Base-by-base conservation (phyloP, 2,797 vertebrate genomes). In the Sarcophilus harrisii region DNA sequence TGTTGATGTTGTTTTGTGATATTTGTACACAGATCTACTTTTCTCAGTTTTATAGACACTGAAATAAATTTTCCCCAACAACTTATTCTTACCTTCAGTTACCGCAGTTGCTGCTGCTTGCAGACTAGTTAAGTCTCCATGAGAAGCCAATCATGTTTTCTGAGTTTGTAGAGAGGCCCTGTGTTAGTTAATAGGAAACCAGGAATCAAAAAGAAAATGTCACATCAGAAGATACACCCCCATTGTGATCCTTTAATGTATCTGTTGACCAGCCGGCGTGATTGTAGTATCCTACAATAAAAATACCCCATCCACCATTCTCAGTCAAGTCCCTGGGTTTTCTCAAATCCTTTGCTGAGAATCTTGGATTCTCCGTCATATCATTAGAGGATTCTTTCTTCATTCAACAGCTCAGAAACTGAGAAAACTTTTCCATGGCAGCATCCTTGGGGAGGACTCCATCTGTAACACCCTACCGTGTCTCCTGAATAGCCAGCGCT, bases 1-100 rank as follows among this genome's bases (percentile, higher is more conserved):
- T 98, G 98, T 99, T 98, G 99, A 99, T 99, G 99, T 99, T 99
- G 99, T 99, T 99, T 98, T 99, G 99, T 99, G 99, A 99, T 99
- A 99, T 99, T 99, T 99, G 99, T 99, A 99, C 99, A 99, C 99
- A 98, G 98, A 98, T 98, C 98, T 99, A 98, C 98, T 98, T 99
- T 99, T 99, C 98, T 99, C 98, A 98, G 98, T 99, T 99, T 99
- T 99, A 98, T 99, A 98, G 98, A 98, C 98, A 98, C 98, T 98
- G 97, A 94, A 95, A 95, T 94, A 98, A 97, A 96, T 95, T 94
- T 94, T 97, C 97, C 96, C 91, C 94, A 97, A 94, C 81, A 95
- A 96, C 92, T 97, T 98, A 98, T 93, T 98, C 98, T 98, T 97
- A 98, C 95, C 94, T 98, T 98, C 99, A 98, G 97, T 98, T 98